A percentile compares a stretch with the other conserved stretches of the same genome.
Evolutionary conservation across 2,888 invertebrate species (phyloP).

Genomic region (Agonopterix heracliana): DNA sequence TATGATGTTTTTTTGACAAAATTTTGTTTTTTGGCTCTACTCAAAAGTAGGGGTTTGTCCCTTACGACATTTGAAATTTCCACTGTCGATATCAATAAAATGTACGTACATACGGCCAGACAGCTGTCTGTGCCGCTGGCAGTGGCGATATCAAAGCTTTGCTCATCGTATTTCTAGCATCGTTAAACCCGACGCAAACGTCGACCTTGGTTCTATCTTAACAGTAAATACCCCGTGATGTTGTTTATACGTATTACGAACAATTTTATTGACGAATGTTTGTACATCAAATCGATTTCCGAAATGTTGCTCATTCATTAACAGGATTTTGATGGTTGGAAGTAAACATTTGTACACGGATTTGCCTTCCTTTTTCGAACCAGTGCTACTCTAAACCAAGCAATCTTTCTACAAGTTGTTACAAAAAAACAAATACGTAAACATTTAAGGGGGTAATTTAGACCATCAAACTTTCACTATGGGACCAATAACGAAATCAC

Average conservation of each 20-base stretch:
- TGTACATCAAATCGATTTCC: too few species aligned
- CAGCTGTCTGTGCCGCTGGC: slow-evolving; percentile 18
- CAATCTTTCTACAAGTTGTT: neutral
- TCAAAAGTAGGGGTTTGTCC: too few species aligned
- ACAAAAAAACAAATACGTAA: too few species aligned
- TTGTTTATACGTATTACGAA: slow-evolving; percentile 1
- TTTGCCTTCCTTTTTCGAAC: neutral
- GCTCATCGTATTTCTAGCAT: slow-evolving; percentile 26
- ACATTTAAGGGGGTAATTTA: too few species aligned
- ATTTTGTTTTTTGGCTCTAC: too few species aligned
- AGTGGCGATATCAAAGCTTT: slow-evolving; percentile 21
- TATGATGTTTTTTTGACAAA: too few species aligned
- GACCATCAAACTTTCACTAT: too few species aligned
- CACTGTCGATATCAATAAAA: too few species aligned
- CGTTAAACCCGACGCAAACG: slow-evolving; percentile 24
- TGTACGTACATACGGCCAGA: slow-evolving; percentile 3
- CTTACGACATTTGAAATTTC: too few species aligned
- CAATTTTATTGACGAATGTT: neutral
- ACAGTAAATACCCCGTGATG: slow-evolving; percentile 2
- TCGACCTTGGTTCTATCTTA: slow-evolving; percentile 24
- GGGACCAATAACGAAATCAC: too few species aligned
- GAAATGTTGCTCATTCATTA: too few species aligned
- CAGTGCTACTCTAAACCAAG: neutral
- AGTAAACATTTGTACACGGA: neutral
- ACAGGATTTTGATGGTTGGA: neutral